Conservation (phyloP, 2,797 vertebrate species). For the Acrossocheilus wenchowensis region DNA sequence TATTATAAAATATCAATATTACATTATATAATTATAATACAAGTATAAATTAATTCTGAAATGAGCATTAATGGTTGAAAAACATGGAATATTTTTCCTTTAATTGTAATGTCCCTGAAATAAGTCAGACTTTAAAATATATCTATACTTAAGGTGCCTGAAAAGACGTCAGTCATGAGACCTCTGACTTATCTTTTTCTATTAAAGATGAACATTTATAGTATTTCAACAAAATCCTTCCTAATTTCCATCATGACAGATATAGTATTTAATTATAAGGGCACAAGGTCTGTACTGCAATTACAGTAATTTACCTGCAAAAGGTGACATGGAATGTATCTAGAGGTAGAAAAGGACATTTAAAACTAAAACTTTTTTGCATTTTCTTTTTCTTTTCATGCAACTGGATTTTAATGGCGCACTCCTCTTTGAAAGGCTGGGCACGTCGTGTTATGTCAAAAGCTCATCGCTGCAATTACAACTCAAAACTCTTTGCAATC, state of each 20-base stretch:
- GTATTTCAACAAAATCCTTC: conserved; percentile 9
- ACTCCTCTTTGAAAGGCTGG: conserved; percentile 13
- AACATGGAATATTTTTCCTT: background rate
- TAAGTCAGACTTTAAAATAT: background rate
- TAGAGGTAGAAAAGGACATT: conserved; percentile 16
- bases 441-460: background rate
- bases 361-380: background rate
- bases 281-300: conserved; percentile 14
- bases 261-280: conserved; percentile 39
- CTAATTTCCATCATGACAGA: conserved; percentile 22
- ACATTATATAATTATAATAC: background rate
- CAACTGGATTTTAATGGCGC: background rate
- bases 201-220: background rate
- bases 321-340: conserved; percentile 16
- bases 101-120: background rate
- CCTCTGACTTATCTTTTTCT: background rate
- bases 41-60: background rate
- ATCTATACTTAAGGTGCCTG: background rate
- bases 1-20: background rate
- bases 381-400: background rate
- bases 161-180: background rate
- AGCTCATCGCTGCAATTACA: conserved; percentile 15
- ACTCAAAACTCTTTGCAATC: conserved; percentile 31
- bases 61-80: background rate
- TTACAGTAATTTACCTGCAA: conserved; percentile 37